phyloP scores from a whole-genome alignment of 2,797 vertebrate species.

The Strix occidentalis region DNA sequence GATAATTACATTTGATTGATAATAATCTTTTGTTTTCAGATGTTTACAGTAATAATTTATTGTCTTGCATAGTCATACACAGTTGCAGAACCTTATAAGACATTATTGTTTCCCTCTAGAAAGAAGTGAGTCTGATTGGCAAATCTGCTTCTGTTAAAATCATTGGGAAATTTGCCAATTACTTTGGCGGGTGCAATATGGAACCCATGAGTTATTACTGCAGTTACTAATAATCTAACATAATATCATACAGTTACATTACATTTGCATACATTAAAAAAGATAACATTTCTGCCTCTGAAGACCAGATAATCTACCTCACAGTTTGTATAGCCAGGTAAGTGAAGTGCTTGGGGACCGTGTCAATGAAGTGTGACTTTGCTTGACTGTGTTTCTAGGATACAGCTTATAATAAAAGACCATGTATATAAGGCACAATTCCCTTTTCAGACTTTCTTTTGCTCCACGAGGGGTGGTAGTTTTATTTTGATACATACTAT shows the following conservation, averaged over 20 bases:
- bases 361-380: not conserved
- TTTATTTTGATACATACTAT: not conserved
- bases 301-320: not conserved
- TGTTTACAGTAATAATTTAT: not conserved
- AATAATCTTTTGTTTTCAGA: not conserved
- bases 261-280: constrained; percentile 38
- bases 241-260: constrained; percentile 16
- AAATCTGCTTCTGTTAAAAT: not conserved
- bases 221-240: constrained; percentile 32
- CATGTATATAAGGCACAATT: not conserved
- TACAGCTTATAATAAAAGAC: not conserved
- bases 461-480: not conserved
- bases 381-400: constrained; percentile 21
- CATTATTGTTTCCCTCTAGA: not conserved
- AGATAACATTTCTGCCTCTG: constrained; percentile 12
- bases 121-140: not conserved
- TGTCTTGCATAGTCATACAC: not conserved
- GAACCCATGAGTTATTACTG: not conserved
- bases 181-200: not conserved
- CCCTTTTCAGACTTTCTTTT: not conserved
- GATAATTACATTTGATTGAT: not conserved
- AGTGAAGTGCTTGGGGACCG: not conserved
- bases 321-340: not conserved
- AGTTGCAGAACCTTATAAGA: not conserved
- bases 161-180: not conserved